Conservation (phyloP, 2,113 vertebrate genomes). For the Malurus alboscapulatus region DNA sequence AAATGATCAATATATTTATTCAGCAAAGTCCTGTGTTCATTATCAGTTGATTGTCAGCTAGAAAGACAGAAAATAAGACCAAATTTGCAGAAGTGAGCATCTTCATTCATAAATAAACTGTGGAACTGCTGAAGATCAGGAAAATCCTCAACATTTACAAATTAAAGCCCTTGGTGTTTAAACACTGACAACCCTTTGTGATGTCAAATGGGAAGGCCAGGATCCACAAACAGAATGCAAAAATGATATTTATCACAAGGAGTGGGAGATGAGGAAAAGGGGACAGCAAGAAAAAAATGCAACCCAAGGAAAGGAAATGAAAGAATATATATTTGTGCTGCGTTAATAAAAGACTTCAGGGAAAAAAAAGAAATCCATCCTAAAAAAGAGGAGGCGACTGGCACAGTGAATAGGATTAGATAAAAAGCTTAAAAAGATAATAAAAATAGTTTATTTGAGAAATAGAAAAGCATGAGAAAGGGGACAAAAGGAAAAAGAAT, state of each 20-base stretch:
- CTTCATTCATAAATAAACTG: not conserved
- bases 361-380: not conserved
- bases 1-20: not conserved
- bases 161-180: slow-evolving; percentile 2
- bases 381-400: not conserved
- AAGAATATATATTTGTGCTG: not conserved
- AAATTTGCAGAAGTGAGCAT: not conserved
- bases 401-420: slow-evolving; percentile 37
- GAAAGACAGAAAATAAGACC: not conserved
- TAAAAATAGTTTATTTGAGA: slow-evolving; percentile 46
- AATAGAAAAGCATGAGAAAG: slow-evolving; percentile 13
- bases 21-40: not conserved
- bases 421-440: slow-evolving; percentile 42
- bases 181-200: not conserved
- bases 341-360: not conserved
- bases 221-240: slow-evolving; percentile 48
- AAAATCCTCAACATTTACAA: not conserved
- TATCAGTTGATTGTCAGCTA: not conserved
- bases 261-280: not conserved
- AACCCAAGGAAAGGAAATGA: not conserved
- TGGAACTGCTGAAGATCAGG: not conserved
- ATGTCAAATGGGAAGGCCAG: not conserved
- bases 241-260: slow-evolving; percentile 33
- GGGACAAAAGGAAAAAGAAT: slow-evolving; percentile 15
- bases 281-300: not conserved